A percentile compares a stretch with the other conserved stretches of the same genome.
Evolutionary conservation across 2,113 vertebrate genomes (phyloP).

Genomic region (Budorcas taxicolor): DNA sequence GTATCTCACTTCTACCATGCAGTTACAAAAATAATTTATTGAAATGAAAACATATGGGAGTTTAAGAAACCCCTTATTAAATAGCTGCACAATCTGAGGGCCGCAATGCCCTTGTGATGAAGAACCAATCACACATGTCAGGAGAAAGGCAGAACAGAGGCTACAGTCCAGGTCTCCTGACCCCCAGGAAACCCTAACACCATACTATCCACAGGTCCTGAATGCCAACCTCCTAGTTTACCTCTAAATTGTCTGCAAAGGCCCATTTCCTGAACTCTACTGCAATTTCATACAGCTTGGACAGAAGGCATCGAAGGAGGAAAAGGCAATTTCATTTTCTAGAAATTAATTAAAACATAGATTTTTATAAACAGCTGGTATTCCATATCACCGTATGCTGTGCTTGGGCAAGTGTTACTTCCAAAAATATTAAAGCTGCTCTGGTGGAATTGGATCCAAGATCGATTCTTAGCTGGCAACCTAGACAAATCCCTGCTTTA

Average conservation of each 20-base stretch:
- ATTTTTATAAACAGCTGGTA: constrained; percentile 49
- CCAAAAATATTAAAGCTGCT: constrained; percentile 62
- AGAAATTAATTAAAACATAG: constrained; percentile 58
- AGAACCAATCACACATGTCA: not conserved
- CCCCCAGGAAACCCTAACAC: not conserved
- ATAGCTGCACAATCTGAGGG: not conserved
- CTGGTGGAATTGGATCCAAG: constrained; percentile 35
- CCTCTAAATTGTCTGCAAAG: not conserved
- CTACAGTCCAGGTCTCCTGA: not conserved
- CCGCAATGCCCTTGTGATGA: not conserved
- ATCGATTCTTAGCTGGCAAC: constrained; percentile 40
- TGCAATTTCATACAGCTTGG: not conserved
- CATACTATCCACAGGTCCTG: not conserved
- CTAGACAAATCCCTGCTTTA: not conserved
- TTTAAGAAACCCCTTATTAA: not conserved
- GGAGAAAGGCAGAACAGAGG: not conserved
- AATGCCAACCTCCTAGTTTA: not conserved
- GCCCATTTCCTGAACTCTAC: not conserved
- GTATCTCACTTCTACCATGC: not conserved
- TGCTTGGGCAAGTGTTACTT: constrained; percentile 21
- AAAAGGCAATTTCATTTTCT: constrained; percentile 23
- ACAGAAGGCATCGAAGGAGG: not conserved
- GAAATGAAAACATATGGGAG: not conserved
- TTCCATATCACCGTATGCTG: constrained; percentile 45
- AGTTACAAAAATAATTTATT: not conserved